These are phyloP conservation scores for Pelodiscus sinensis DNA, from an alignment of 2,113 vertebrate species.

Conservation along the genomic window DNA sequence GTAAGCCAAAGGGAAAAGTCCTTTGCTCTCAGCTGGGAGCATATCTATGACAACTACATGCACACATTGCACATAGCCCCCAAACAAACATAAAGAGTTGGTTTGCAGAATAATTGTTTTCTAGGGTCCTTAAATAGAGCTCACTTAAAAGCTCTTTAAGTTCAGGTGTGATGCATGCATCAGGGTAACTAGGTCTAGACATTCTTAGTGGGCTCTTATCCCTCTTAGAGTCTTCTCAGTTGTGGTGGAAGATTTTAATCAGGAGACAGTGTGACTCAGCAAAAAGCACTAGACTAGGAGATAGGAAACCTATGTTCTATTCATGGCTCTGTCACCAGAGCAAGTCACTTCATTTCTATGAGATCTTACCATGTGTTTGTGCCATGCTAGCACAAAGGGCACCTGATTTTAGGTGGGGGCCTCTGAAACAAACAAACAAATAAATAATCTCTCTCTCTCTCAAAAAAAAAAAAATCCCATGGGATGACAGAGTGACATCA, in stretches of 20 bases:
- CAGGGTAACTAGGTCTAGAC: not conserved
- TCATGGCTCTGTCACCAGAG: not conserved
- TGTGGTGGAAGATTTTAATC: not conserved
- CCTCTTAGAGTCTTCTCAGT: not conserved
- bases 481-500: too few species aligned
- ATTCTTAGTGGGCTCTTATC: not conserved
- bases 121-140: not conserved
- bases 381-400: not conserved
- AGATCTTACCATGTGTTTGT: not conserved
- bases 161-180: not conserved
- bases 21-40: not conserved
- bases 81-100: accelerated
- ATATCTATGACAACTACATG: not conserved
- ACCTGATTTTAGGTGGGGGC: not conserved
- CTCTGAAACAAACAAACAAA: not conserved
- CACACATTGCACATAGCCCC: not conserved
- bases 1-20: not conserved
- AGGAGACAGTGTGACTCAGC: not conserved
- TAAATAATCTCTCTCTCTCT: too few species aligned
- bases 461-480: too few species aligned
- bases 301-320: not conserved
- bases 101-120: not conserved
- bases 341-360: not conserved
- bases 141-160: not conserved
- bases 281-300: not conserved